Percentiles rank a stretch among this genome's conserved stretches.
These are phyloP conservation scores for Montifringilla adamsi DNA, from an alignment of 2,113 vertebrate genomes.

Conservation along the genomic window DNA sequence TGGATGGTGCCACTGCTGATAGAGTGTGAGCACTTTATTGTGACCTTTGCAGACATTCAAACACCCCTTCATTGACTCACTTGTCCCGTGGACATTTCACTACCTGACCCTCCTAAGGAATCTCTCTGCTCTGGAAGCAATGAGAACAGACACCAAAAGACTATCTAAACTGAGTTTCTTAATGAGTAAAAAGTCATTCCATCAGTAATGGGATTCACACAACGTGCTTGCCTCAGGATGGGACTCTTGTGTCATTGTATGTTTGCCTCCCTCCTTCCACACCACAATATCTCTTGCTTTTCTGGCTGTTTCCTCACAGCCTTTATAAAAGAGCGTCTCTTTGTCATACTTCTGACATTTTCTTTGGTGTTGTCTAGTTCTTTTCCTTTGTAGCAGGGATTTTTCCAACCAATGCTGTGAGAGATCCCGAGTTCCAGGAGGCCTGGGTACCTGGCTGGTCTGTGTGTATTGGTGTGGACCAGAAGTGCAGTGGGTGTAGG, in stretches of 20 bases:
- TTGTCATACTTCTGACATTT: background rate
- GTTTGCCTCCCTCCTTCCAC: background rate
- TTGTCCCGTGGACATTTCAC: rapidly evolving
- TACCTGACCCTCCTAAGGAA: background rate
- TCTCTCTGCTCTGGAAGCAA: background rate
- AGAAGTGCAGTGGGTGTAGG: background rate
- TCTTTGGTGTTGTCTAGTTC: background rate
- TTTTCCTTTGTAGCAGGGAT: background rate
- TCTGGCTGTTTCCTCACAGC: background rate
- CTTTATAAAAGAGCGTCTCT: background rate
- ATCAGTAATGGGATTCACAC: background rate
- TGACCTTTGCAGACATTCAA: background rate
- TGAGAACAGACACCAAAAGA: background rate
- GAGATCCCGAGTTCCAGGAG: background rate
- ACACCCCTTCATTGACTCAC: background rate
- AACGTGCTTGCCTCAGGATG: background rate
- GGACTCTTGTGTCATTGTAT: background rate
- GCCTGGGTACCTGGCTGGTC: background rate
- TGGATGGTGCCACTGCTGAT: background rate
- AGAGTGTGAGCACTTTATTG: background rate
- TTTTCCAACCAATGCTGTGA: background rate
- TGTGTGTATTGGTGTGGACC: background rate
- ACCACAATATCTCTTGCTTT: background rate
- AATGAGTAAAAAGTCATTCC: background rate
- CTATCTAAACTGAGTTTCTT: background rate